phyloP scores from a whole-genome alignment of 2,113 vertebrate genomes.

The Neolamprologus hecqui region DNA sequence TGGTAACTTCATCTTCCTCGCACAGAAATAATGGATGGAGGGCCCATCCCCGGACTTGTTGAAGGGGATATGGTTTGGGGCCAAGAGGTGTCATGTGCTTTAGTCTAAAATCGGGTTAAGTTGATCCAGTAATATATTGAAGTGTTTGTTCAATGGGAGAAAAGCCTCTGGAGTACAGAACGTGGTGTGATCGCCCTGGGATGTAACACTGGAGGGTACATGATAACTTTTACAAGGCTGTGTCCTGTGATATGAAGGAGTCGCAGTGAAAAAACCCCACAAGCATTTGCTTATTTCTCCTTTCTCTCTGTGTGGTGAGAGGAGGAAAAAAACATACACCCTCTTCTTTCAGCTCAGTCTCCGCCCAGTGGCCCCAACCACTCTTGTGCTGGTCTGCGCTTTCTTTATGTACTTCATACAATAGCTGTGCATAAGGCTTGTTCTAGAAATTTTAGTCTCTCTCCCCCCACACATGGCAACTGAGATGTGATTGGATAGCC shows the following conservation, averaged over 20 bases:
- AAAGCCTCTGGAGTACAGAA: not conserved
- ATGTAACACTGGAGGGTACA: not conserved
- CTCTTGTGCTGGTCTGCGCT: conserved; percentile 32
- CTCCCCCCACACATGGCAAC: conserved; percentile 68
- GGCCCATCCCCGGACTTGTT: not conserved
- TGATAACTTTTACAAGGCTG: not conserved
- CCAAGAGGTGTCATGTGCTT: not conserved
- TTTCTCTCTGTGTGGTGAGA: not conserved
- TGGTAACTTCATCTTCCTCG: conserved; percentile 40
- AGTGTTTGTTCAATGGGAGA: not conserved
- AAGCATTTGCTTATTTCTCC: not conserved
- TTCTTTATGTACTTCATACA: conserved; percentile 53
- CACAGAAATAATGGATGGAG: not conserved
- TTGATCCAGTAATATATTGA: not conserved
- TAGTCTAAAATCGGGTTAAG: not conserved
- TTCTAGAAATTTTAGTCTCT: conserved; percentile 42
- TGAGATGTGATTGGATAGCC: conserved; percentile 64
- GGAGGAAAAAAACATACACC: not conserved
- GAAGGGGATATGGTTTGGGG: not conserved
- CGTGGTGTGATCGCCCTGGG: not conserved
- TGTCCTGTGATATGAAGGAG: not conserved
- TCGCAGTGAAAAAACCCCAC: not conserved
- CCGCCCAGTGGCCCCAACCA: conserved; percentile 19
- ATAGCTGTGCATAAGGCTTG: conserved; percentile 38
- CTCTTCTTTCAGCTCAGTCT: conserved; percentile 1